A percentile compares a stretch with the other conserved stretches of the same genome.
phyloP scores from a whole-genome alignment of 1,140 invertebrate species.

The Anastrepha obliqua region DNA sequence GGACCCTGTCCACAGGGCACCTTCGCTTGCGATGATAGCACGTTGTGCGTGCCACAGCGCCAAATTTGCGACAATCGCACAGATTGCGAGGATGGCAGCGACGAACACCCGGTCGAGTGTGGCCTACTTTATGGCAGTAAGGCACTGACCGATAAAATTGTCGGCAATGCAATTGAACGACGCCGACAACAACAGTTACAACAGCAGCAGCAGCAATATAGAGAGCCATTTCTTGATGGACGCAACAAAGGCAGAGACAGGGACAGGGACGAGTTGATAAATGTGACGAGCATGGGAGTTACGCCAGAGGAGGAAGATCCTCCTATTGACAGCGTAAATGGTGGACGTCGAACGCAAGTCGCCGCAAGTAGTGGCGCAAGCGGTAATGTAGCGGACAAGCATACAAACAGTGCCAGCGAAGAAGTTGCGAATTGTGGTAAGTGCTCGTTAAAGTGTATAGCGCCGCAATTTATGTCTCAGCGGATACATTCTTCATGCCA shows the following conservation, averaged over 20 bases:
- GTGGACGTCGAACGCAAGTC: background rate
- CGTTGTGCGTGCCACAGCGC: conserved; percentile 81
- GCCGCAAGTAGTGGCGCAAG: background rate
- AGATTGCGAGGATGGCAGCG: conserved; percentile 83
- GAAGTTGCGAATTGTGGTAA: conserved; percentile 15
- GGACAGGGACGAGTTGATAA: conserved; percentile 6
- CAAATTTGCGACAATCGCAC: conserved; percentile 79
- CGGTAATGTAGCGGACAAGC: background rate
- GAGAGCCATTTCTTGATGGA: background rate
- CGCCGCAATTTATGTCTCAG: background rate
- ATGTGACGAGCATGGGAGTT: conserved; percentile 44
- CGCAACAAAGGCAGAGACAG: background rate
- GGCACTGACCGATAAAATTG: conserved; percentile 69
- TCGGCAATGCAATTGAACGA: conserved; percentile 68
- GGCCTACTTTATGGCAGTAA: conserved; percentile 71
- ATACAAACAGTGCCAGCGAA: background rate
- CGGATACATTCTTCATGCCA: background rate
- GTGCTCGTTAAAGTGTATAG: background rate
- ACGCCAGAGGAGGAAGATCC: conserved; percentile 27
- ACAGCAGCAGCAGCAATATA: conserved; percentile 25
- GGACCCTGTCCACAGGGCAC: conserved; percentile 79
- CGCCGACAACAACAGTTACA: conserved; percentile 61
- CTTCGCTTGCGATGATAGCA: conserved; percentile 82
- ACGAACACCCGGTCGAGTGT: conserved; percentile 76
- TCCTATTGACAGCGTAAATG: background rate